A percentile compares a stretch with the other conserved stretches of the same genome.
phyloP scores from a whole-genome alignment of 1,140 invertebrate species.

The Laodelphax striatellus region DNA sequence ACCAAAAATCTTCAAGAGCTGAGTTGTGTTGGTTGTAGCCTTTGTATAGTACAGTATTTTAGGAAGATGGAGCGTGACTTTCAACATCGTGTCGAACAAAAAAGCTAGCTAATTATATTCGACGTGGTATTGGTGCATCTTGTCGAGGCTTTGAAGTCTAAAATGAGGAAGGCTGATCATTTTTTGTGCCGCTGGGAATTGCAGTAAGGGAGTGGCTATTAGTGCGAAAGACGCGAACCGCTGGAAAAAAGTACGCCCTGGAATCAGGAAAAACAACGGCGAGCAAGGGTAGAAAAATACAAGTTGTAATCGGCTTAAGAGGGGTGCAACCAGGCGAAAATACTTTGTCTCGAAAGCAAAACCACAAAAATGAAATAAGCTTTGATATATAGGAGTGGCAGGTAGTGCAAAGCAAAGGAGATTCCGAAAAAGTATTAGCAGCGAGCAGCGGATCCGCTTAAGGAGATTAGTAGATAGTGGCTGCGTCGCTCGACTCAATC shows the following conservation, averaged over 20 bases:
- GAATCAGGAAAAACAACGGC: background rate
- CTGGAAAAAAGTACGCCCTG: background rate
- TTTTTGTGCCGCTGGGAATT: no score
- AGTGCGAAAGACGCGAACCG: no score
- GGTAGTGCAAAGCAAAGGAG: slow-evolving; percentile 12
- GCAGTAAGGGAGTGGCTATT: no score
- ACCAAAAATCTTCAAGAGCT: background rate
- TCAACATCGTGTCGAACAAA: background rate
- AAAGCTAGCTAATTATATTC: background rate
- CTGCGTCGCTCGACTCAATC: no score
- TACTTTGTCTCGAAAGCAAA: slow-evolving; percentile 14
- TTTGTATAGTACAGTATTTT: background rate
- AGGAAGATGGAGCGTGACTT: background rate
- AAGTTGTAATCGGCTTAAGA: slow-evolving; percentile 16
- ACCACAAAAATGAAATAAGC: slow-evolving; percentile 17
- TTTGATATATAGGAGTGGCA: slow-evolving; percentile 15
- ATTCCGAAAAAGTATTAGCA: slow-evolving; percentile 15
- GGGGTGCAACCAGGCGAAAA: slow-evolving; percentile 8
- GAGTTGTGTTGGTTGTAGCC: background rate
- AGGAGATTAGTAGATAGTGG: no score
- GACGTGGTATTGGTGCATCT: background rate
- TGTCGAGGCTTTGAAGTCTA: background rate
- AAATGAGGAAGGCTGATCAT: background rate
- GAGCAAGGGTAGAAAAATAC: slow-evolving; percentile 7
- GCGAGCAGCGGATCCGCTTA: no score